These are phyloP conservation scores for Panurus biarmicus DNA, from an alignment of 2,113 vertebrate genomes.

Conservation along the genomic window DNA sequence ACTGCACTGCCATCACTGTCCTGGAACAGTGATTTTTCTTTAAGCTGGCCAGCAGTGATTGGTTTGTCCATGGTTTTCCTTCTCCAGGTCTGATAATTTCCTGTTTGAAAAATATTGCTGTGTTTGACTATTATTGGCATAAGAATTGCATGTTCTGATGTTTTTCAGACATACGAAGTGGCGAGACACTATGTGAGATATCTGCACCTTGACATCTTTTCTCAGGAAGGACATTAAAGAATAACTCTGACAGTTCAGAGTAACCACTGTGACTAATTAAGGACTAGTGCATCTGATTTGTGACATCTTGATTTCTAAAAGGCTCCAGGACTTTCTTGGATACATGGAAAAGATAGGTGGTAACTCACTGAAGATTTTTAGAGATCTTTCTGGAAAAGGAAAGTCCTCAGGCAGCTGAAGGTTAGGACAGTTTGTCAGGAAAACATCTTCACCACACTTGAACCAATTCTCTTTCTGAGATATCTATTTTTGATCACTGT, in stretches of 20 bases:
- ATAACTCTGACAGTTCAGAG: background rate
- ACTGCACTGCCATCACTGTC: background rate
- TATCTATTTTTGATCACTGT: background rate
- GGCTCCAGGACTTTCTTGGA: background rate
- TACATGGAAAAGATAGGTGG: background rate
- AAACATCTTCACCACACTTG: background rate
- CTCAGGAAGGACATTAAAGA: background rate
- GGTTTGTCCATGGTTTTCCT: conserved; percentile 22
- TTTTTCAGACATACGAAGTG: background rate
- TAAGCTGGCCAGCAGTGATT: background rate
- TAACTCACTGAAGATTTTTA: background rate
- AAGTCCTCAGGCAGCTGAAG: background rate
- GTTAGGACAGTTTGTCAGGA: background rate
- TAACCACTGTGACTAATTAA: background rate
- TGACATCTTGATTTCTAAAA: background rate
- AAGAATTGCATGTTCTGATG: background rate
- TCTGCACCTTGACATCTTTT: background rate
- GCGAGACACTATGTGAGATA: background rate
- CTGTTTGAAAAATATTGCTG: background rate
- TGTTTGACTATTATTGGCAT: background rate
- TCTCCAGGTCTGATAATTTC: background rate
- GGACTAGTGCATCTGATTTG: background rate
- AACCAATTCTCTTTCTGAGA: background rate
- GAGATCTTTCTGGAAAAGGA: background rate
- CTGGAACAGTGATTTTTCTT: conserved; percentile 6